These are phyloP conservation scores for Magallana gigas DNA, from an alignment of 1,140 invertebrate species.

Conservation along the genomic window DNA sequence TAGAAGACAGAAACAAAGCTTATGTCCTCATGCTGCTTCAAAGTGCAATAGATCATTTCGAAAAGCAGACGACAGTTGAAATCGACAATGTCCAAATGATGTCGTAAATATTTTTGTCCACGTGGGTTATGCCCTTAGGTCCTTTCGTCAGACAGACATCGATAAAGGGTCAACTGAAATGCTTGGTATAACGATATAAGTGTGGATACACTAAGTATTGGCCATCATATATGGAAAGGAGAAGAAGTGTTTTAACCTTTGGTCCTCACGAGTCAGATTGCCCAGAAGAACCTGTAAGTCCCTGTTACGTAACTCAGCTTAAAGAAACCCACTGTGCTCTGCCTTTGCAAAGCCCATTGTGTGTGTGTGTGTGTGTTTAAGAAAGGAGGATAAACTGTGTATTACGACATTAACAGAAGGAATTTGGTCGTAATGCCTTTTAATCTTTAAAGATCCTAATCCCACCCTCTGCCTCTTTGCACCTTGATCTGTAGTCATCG, in stretches of 20 bases:
- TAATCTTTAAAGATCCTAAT: slow-evolving; percentile 30
- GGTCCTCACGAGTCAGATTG: neutral
- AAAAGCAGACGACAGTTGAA: neutral
- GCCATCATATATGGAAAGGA: too few relatives aligned
- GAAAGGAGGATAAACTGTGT: neutral
- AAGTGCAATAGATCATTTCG: neutral
- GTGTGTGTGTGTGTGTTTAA: neutral
- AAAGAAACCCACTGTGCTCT: neutral
- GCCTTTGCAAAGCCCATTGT: neutral
- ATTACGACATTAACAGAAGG: neutral
- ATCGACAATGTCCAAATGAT: neutral
- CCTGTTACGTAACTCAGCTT: neutral
- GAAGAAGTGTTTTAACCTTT: neutral
- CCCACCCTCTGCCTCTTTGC: neutral
- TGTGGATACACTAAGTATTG: too few relatives aligned
- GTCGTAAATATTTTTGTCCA: neutral
- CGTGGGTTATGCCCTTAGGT: neutral
- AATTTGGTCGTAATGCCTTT: neutral
- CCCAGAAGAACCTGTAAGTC: neutral
- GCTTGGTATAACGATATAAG: neutral
- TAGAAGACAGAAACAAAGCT: too few relatives aligned
- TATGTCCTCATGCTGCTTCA: neutral
- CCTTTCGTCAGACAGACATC: neutral
- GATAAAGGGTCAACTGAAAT: neutral
- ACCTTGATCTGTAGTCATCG: neutral